A percentile compares a stretch with the other conserved stretches of the same genome.
phyloP scores from a whole-genome alignment of 2,888 invertebrate genomes.

The Synergus itoensis region DNA sequence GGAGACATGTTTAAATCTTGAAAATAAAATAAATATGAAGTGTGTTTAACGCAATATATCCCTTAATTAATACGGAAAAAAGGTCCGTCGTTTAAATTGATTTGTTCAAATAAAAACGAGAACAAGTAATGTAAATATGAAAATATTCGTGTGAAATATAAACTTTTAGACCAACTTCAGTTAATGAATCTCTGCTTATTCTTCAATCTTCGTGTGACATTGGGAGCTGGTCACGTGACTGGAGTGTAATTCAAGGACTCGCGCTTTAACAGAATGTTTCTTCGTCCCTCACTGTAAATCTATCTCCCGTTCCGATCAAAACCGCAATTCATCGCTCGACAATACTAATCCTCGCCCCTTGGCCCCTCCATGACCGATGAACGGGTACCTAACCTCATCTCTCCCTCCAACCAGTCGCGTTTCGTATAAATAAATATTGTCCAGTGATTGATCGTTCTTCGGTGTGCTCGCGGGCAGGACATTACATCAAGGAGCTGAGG shows the following conservation, averaged over 20 bases:
- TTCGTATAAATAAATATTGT: constrained; percentile 73
- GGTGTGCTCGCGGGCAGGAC: constrained; percentile 61
- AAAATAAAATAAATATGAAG: constrained; percentile 9
- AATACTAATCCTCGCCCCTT: constrained; percentile 53
- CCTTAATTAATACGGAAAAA: too few relatives aligned
- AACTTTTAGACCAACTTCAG: too few relatives aligned
- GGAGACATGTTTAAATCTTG: neutral
- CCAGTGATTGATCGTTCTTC: constrained; percentile 71
- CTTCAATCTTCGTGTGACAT: neutral
- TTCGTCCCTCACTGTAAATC: constrained; percentile 43
- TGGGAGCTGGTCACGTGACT: neutral
- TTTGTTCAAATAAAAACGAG: too few relatives aligned
- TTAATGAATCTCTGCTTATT: neutral
- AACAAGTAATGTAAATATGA: too few relatives aligned
- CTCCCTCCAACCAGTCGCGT: constrained; percentile 53
- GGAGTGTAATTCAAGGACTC: constrained; percentile 21
- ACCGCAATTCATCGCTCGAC: constrained; percentile 54
- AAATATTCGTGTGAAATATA: too few relatives aligned
- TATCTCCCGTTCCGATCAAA: constrained; percentile 54
- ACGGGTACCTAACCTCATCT: constrained; percentile 45
- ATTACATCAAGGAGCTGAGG: constrained; percentile 61
- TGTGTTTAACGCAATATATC: too few relatives aligned
- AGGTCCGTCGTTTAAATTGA: too few relatives aligned
- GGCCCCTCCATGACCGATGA: constrained; percentile 44
- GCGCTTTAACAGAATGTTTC: neutral